Percentiles rank a stretch among this genome's conserved stretches.
phyloP scores from a whole-genome alignment of 2,888 invertebrate genomes.

The Aporophyla nigra region DNA sequence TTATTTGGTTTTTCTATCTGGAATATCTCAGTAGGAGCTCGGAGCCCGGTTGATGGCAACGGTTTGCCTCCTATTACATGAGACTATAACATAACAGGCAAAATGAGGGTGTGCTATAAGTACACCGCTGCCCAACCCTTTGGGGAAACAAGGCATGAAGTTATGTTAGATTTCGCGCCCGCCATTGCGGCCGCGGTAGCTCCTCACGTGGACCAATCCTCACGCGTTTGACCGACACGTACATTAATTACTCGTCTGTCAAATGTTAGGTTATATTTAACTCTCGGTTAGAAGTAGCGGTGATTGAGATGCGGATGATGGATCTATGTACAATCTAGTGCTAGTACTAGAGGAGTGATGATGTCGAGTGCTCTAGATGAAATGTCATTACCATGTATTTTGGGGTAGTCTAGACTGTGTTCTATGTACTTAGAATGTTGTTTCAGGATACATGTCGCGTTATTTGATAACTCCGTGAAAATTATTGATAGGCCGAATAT shows the following conservation, averaged over 20 bases:
- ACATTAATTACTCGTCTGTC: slow-evolving; percentile 64
- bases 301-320: slow-evolving; percentile 55
- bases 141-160: no score
- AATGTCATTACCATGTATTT: slow-evolving; percentile 61
- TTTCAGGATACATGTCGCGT: background rate
- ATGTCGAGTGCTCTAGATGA: slow-evolving; percentile 31
- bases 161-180: no score
- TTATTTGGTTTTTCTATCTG: no score
- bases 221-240: slow-evolving; percentile 31
- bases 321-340: slow-evolving; percentile 31
- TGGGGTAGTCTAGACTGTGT: slow-evolving; percentile 28
- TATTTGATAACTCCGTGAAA: background rate
- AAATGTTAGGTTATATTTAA: slow-evolving; percentile 64
- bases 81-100: no score
- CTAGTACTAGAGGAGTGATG: slow-evolving; percentile 16
- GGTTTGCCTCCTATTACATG: no score
- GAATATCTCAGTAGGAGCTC: no score
- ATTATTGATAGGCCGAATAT: no score
- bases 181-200: background rate
- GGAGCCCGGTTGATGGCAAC: no score
- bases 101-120: no score
- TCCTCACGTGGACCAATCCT: background rate
- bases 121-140: no score
- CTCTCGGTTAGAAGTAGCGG: slow-evolving; percentile 38
- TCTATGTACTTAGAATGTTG: slow-evolving; percentile 11